Conservation (phyloP, 2,888 invertebrate species). For the Archips crataeganus region DNA sequence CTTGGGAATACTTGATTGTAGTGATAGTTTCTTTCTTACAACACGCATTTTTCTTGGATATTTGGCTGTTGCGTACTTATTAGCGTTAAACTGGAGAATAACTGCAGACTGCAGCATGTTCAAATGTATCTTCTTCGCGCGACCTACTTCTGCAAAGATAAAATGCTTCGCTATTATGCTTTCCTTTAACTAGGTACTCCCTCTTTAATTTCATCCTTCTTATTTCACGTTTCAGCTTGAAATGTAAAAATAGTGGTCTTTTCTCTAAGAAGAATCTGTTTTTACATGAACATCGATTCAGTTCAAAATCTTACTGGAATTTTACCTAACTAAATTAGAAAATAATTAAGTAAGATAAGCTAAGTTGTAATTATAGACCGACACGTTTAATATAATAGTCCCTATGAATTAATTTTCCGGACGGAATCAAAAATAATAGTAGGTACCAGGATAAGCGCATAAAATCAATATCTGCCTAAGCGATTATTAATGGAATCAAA, state of each 20-base stretch:
- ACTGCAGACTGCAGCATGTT: neutral
- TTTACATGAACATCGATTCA: neutral
- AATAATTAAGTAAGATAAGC: too few species aligned
- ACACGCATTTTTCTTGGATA: conserved; percentile 15
- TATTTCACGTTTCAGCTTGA: too few species aligned
- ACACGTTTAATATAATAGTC: too few species aligned
- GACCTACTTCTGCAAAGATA: neutral
- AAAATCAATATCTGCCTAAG: neutral
- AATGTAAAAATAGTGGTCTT: neutral
- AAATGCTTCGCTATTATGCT: neutral
- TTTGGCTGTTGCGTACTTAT: conserved; percentile 5
- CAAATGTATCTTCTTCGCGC: neutral
- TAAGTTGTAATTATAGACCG: too few species aligned
- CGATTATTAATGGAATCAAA: neutral
- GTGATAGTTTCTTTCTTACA: conserved; percentile 53
- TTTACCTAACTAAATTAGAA: too few species aligned
- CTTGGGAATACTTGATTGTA: conserved; percentile 55
- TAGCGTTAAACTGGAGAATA: neutral
- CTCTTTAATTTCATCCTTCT: too few species aligned
- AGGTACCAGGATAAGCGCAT: neutral
- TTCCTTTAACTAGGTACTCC: neutral
- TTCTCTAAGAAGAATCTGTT: neutral
- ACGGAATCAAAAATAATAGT: too few species aligned
- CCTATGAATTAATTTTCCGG: too few species aligned
- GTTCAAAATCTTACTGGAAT: neutral